Evolutionary conservation across 2,888 invertebrate species (phyloP).

Genomic region (Macropis europaea): DNA sequence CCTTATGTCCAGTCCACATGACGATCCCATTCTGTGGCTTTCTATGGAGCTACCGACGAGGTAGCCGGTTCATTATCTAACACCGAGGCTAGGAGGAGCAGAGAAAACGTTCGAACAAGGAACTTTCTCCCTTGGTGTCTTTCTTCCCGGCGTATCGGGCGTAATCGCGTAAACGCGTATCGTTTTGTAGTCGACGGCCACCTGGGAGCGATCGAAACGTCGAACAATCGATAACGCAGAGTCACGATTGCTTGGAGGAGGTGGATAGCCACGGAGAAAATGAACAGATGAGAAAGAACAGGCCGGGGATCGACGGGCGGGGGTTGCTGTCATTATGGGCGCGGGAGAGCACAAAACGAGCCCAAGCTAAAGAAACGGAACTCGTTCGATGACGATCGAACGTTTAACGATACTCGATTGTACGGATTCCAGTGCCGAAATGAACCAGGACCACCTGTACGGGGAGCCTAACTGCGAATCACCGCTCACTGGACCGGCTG

Average conservation of each 20-base stretch:
- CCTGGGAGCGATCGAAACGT: slow-evolving; percentile 74
- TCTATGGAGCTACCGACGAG: slow-evolving; percentile 49
- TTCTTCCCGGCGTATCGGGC: slow-evolving; percentile 33
- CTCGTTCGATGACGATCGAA: slow-evolving; percentile 49
- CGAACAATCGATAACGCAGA: slow-evolving; percentile 74
- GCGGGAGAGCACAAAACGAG: slow-evolving; percentile 42
- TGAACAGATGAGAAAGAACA: slow-evolving; percentile 20
- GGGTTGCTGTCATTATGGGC: slow-evolving; percentile 47
- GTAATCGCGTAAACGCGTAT: slow-evolving; percentile 63
- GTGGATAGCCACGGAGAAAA: slow-evolving; percentile 43
- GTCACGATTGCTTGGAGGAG: slow-evolving; percentile 62
- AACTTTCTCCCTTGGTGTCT: slow-evolving; percentile 38
- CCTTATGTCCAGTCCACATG: slow-evolving; percentile 11
- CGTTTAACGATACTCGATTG: slow-evolving; percentile 58
- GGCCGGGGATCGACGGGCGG: slow-evolving; percentile 13
- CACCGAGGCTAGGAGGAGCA: not conserved
- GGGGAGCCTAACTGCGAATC: slow-evolving; percentile 20
- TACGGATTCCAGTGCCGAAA: slow-evolving; percentile 40
- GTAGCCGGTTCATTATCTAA: slow-evolving; percentile 61
- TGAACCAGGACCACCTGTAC: slow-evolving; percentile 48
- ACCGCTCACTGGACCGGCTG: too few species aligned
- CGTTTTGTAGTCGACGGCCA: slow-evolving; percentile 68
- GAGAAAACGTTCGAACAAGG: slow-evolving; percentile 9
- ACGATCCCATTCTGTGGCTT: slow-evolving; percentile 20
- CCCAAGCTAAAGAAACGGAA: slow-evolving; percentile 50